A percentile compares a stretch with the other conserved stretches of the same genome.
Conservation (phyloP, 2,797 vertebrate genomes). For the Xiphophorus birchmanni region DNA sequence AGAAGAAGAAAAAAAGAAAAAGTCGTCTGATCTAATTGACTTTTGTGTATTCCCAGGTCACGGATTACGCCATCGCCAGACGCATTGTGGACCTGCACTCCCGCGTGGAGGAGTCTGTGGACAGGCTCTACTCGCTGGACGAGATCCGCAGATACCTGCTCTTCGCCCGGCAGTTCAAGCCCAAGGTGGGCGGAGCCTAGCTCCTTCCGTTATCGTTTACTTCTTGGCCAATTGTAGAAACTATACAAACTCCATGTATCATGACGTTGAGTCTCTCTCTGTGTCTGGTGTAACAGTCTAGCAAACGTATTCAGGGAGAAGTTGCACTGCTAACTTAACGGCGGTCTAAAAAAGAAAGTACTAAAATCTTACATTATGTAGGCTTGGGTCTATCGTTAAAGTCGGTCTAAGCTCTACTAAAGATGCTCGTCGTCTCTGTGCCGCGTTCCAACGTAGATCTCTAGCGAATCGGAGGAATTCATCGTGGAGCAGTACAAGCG, state of each 20-base stretch:
- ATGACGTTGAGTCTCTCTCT: neutral
- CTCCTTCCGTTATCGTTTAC: neutral
- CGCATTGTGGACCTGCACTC: slow-evolving; percentile 97
- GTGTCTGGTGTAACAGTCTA: neutral
- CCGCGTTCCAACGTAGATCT: slow-evolving; percentile 82
- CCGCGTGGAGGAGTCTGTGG: slow-evolving; percentile 91
- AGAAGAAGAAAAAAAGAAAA: no score
- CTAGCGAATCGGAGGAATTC: slow-evolving; percentile 95
- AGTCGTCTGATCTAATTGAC: neutral
- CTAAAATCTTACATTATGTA: no score
- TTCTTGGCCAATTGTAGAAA: neutral
- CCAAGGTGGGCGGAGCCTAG: slow-evolving; percentile 84
- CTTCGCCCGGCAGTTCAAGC: slow-evolving; percentile 97
- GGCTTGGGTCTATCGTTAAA: no score
- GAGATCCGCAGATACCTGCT: slow-evolving; percentile 96
- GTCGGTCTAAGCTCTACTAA: no score
- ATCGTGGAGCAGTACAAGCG: slow-evolving; percentile 98
- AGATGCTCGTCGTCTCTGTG: neutral
- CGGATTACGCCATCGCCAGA: slow-evolving; percentile 96
- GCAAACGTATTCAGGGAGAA: neutral
- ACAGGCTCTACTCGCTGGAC: slow-evolving; percentile 93
- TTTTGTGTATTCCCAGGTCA: slow-evolving; percentile 81
- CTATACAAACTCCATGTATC: neutral
- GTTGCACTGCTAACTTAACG: no score
- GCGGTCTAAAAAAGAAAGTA: no score